These are phyloP conservation scores for Ophiothrix spiculata DNA, from an alignment of 35 echinoderm and acorn worm species.

Conservation along the genomic window DNA sequence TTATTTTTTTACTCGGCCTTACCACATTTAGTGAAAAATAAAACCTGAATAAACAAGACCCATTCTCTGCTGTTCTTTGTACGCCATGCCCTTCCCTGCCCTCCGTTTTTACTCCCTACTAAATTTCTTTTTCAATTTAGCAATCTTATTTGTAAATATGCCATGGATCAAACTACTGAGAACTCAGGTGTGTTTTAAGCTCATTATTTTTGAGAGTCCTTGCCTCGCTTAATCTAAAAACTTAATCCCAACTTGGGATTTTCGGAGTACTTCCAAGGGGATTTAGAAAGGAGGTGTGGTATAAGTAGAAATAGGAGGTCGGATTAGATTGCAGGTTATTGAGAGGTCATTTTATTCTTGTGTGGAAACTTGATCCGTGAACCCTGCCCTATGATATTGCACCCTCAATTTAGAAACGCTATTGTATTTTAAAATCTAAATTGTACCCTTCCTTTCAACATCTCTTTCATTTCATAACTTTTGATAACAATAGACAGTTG, in stretches of 20 bases:
- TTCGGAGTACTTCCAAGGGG: not conserved
- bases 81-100: not conserved
- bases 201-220: too few species aligned
- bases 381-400: too few species aligned
- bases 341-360: not conserved
- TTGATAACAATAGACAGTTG: too few species aligned
- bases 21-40: not conserved
- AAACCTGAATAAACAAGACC: constrained; percentile 4
- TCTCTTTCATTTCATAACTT: too few species aligned
- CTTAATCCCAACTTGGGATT: not conserved
- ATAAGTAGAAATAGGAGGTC: not conserved
- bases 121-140: too few species aligned
- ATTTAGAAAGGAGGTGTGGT: not conserved
- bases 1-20: too few species aligned
- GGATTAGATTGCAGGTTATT: not conserved
- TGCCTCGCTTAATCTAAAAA: not conserved
- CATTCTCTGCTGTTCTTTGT: not conserved
- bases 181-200: constrained; percentile 14
- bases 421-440: too few species aligned
- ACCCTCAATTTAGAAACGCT: too few species aligned
- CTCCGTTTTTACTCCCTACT: not conserved
- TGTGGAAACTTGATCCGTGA: not conserved
- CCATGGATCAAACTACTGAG: too few species aligned
- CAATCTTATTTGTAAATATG: too few species aligned
- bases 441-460: too few species aligned